Evolutionary conservation across 2,888 invertebrate genomes (phyloP), one percentile per base, ranked within the genome.

Genomic region (Pseudanteris insignis): DNA sequence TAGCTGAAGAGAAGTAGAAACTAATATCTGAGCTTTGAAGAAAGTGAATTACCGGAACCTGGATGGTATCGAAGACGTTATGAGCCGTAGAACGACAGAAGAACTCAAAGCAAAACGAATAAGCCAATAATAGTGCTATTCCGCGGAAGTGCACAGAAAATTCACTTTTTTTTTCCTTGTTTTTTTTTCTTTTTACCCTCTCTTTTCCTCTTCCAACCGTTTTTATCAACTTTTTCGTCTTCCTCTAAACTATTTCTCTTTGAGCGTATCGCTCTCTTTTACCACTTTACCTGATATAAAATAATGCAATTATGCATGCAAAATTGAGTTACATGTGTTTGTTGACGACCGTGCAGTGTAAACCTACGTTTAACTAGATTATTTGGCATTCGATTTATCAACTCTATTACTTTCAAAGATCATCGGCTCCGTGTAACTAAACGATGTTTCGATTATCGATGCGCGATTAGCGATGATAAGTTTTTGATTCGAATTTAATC

Each of bases 11-110:
- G 63, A 63, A 47, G 44, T 48, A 48, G 48, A 58, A 63, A 58
- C 63, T 55, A 62, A 62, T 62, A 55, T 55, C 62, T 55, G 54
- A 55, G 54, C 43, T 63, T 47, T 55, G 58, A 51, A 29, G 38
- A 63, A 63, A 63, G 55, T 63, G 63, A 63, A 63, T 63, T 63
- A 59, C 59, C 59, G 63, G 63, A 51, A 63, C 59, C 63, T 63
- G 50, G 59, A 50, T 51, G 47, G 51, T 63, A 63, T 59, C 63
- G 63, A 59, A 59, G 59, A 59, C 55, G 59, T 59, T 63, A 63
- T 59, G 63, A 63, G 55, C 59, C 51, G 55, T 41, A 41, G 55
- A 59, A 48, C 46, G 51, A 51, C 50, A 54, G 47, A 50, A 44
- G 46, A 51, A 59, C 46, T 55, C 59, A 63, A 63, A 63, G 63